Percentiles rank a stretch among this genome's conserved stretches.
Evolutionary conservation across 2,113 vertebrate genomes (phyloP).

Genomic region (Phalacrocorax brasilianus): DNA sequence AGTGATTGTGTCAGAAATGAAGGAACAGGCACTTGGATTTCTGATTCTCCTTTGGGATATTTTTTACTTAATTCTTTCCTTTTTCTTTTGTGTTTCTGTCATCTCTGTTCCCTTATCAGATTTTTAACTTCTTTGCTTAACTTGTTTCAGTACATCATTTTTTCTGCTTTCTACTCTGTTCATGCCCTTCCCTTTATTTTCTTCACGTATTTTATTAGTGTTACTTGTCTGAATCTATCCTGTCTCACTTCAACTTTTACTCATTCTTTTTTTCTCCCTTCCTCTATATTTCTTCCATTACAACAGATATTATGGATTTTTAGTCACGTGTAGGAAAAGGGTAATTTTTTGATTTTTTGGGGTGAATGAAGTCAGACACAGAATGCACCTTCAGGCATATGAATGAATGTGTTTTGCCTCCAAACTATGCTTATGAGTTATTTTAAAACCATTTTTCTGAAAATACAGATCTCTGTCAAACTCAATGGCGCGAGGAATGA

Average conservation of each 20-base stretch:
- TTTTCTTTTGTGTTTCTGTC: not conserved
- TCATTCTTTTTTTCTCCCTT: not conserved
- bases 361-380: not conserved
- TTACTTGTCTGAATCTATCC: not conserved
- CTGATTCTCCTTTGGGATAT: not conserved
- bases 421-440: not conserved
- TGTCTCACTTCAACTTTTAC: not conserved
- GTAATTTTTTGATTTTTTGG: not conserved
- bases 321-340: not conserved
- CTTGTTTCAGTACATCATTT: not conserved
- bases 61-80: not conserved
- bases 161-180: not conserved
- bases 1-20: not conserved
- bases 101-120: not conserved
- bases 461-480: not conserved
- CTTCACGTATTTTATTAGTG: not conserved
- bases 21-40: not conserved
- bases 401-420: not conserved
- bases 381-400: not conserved
- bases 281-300: not conserved
- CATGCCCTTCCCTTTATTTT: not conserved
- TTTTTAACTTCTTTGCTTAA: not conserved
- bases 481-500: not conserved
- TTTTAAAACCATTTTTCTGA: not conserved
- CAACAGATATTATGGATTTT: not conserved